Base-by-base conservation (phyloP, 2,888 invertebrate species). In the Adelognathus sp. region DNA sequence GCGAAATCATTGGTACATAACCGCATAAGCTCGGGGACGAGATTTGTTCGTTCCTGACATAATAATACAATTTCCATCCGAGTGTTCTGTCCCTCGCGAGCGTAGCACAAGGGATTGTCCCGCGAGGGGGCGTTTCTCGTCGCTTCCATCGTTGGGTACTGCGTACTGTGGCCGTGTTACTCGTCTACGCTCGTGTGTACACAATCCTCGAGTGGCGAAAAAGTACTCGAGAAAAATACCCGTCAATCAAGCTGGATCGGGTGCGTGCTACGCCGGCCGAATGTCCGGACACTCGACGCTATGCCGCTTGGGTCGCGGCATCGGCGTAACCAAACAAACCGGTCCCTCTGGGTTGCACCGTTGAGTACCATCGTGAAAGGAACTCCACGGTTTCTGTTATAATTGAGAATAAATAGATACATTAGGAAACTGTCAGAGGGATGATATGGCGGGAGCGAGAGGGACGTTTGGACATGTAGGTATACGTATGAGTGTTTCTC, bases 371-470 rank as follows among this genome's bases (percentile, higher is more conserved):
- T 58, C 24, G 52, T 64, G 39, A 63, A 67, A 52, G 63, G 63
- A 72, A 27, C 81, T 81, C 81, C 61, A 80, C 70, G 80, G 76
- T 44, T n/a, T 70, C 71, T 64, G 66, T 79, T 80, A 86, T 87
- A 87, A 87, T 87, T 87, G 87, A 86, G 84, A 87, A 86, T 84
- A 87, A 87, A 87, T 86, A 86, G 85, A 84, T 83, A 80, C 82
- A 81, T 81, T 82, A 81, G 76, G 77, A 78, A 80, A 63, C 44
- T 60, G 41, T 72, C 74, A 69, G 46, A 36, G 16, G 54, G 29
- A 56, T 27, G 75, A 27, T 44, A 46, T 46, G 72, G 46, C 56
- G 61, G 58, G 36, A 21, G 72, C 50, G 33, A 46, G 24, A 41
- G 52, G 39, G 29, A 5, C 36, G 16, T 5, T 27, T 2, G 24